phyloP scores from a whole-genome alignment of 23 tunicate genomes.

The Halocynthia aurantium region DNA sequence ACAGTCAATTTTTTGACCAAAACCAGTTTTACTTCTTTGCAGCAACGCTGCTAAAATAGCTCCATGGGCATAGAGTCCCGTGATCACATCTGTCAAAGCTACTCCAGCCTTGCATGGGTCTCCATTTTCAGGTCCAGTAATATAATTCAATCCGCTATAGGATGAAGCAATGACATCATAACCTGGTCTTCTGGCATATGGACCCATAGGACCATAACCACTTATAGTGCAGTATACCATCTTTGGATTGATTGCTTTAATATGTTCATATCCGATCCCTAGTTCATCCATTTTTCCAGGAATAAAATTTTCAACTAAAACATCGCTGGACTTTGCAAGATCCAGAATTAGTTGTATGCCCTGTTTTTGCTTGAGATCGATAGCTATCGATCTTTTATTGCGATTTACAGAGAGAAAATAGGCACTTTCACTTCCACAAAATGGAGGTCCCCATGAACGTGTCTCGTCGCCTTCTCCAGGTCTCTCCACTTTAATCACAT shows the following conservation, averaged over 20 bases:
- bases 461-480: constrained; percentile 93
- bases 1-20: constrained; percentile 78
- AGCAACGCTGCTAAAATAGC: constrained; percentile 87
- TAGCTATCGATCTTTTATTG: constrained; percentile 80
- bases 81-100: constrained; percentile 92
- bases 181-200: constrained; percentile 74
- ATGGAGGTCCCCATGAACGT: constrained; percentile 97
- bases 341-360: constrained; percentile 46
- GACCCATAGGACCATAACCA: constrained; percentile 89
- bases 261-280: constrained; percentile 70
- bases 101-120: constrained; percentile 95
- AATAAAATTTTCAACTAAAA: constrained; percentile 78
- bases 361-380: constrained; percentile 54
- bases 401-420: constrained; percentile 87
- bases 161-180: constrained; percentile 99
- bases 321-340: constrained; percentile 61
- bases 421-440: constrained; percentile 63
- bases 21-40: constrained; percentile 54
- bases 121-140: constrained; percentile 93
- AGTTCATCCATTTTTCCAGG: constrained; percentile 84
- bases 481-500: constrained; percentile 83
- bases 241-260: constrained; percentile 51
- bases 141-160: constrained; percentile 73
- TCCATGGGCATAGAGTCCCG: constrained; percentile 84
- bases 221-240: constrained; percentile 78